These are phyloP conservation scores for Ciconia stormi DNA, from an alignment of 2,113 vertebrate species.

Conservation along the genomic window DNA sequence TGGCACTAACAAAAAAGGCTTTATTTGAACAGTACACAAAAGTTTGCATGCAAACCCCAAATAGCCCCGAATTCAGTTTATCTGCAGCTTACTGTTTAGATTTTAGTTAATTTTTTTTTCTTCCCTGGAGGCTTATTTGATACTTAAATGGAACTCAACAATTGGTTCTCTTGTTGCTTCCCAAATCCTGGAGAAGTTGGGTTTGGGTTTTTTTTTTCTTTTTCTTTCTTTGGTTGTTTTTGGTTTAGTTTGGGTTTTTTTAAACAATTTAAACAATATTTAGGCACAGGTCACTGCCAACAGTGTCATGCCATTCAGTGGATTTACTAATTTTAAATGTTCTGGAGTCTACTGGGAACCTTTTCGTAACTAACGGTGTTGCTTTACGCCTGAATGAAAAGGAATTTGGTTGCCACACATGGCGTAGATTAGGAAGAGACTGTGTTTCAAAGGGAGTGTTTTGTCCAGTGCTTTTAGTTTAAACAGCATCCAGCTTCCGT, in stretches of 20 bases:
- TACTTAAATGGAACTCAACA: background rate
- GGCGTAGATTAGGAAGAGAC: background rate
- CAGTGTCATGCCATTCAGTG: background rate
- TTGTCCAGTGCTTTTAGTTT: background rate
- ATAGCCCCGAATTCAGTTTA: background rate
- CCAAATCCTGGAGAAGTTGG: background rate
- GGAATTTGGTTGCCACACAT: background rate
- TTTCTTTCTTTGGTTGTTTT: accelerated
- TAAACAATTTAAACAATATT: background rate
- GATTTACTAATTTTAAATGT: background rate
- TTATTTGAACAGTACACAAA: background rate
- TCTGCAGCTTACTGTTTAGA: background rate
- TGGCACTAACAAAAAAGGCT: background rate
- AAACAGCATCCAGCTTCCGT: background rate
- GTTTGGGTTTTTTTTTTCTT: no score
- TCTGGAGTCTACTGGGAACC: background rate
- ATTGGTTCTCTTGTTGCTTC: background rate
- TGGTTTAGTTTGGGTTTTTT: background rate
- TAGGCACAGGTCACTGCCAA: background rate
- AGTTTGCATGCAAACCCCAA: background rate
- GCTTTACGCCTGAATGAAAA: background rate
- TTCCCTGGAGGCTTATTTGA: background rate
- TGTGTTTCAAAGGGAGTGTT: background rate
- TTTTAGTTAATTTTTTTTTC: background rate
- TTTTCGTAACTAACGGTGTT: accelerated